A percentile compares a stretch with the other conserved stretches of the same genome.
Conservation (phyloP, 2,888 invertebrate genomes). For the Parasteatoda lunata region DNA sequence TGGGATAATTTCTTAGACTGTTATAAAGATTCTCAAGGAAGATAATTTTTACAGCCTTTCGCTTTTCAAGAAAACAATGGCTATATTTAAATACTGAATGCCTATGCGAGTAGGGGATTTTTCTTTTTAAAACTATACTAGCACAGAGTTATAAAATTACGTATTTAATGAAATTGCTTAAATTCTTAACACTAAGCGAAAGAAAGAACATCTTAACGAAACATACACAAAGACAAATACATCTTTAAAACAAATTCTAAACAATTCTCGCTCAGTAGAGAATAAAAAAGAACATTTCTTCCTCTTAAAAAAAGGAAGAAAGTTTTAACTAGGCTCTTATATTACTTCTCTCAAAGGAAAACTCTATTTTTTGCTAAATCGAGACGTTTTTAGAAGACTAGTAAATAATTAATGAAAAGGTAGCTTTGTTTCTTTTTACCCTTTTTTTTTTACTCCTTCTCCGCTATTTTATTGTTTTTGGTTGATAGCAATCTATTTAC, state of each 20-base stretch:
- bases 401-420: conserved; percentile 53
- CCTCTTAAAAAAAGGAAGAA: neutral
- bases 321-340: conserved; percentile 7
- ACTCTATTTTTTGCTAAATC: conserved; percentile 9
- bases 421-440: conserved; percentile 5
- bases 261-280: conserved; percentile 18
- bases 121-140: neutral
- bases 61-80: neutral
- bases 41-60: neutral
- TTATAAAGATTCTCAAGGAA: neutral
- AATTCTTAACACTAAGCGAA: conserved; percentile 4
- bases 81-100: neutral
- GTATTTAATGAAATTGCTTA: conserved; percentile 25
- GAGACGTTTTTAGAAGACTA: conserved; percentile 11
- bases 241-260: conserved; percentile 36
- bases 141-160: neutral
- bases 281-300: neutral
- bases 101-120: neutral
- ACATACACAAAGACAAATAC: conserved; percentile 22
- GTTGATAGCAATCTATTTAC: conserved; percentile 20
- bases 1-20: too few relatives aligned
- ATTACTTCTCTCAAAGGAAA: conserved; percentile 6
- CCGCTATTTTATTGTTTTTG: conserved; percentile 19
- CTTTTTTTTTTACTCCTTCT: neutral
- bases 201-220: conserved; percentile 9